Percentiles rank a stretch among this genome's conserved stretches.
These are phyloP conservation scores for Austrofundulus limnaeus DNA, from an alignment of 2,113 vertebrate genomes.

Conservation along the genomic window DNA sequence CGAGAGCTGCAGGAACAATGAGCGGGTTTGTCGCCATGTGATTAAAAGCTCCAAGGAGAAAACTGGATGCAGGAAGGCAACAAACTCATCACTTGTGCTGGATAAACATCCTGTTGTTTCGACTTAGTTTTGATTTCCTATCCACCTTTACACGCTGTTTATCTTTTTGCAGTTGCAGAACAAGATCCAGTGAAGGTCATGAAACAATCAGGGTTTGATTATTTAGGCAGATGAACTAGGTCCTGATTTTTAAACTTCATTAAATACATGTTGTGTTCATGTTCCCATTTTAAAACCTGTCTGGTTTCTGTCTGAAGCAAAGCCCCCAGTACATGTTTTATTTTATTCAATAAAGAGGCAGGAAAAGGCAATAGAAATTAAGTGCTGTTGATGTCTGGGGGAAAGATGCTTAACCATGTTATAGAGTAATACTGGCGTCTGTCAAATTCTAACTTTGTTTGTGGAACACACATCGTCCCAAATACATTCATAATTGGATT, in stretches of 20 bases:
- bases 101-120: slow-evolving; percentile 16
- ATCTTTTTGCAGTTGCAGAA: not conserved
- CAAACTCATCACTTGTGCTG: slow-evolving; percentile 6
- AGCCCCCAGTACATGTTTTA: not conserved
- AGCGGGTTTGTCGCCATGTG: slow-evolving; percentile 31
- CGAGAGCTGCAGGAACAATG: slow-evolving; percentile 31
- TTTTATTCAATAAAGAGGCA: not conserved
- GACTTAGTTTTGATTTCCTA: not conserved
- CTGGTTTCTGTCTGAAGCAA: not conserved
- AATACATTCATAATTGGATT: slow-evolving; percentile 33
- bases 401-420: slow-evolving; percentile 21
- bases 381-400: not conserved
- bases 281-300: not conserved
- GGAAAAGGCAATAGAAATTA: slow-evolving; percentile 8
- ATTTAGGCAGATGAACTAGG: not conserved
- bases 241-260: not conserved
- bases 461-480: slow-evolving; percentile 18
- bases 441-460: slow-evolving; percentile 33
- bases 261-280: too few relatives aligned
- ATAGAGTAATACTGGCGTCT: slow-evolving; percentile 14
- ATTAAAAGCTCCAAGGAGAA: slow-evolving; percentile 36
- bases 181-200: not conserved
- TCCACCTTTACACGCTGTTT: not conserved
- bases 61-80: slow-evolving; percentile 3
- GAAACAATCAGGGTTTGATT: not conserved